A percentile compares a stretch with the other conserved stretches of the same genome.
These are phyloP conservation scores for Eupeodes latifasciatus DNA, from an alignment of 2,888 invertebrate species.

Conservation along the genomic window DNA sequence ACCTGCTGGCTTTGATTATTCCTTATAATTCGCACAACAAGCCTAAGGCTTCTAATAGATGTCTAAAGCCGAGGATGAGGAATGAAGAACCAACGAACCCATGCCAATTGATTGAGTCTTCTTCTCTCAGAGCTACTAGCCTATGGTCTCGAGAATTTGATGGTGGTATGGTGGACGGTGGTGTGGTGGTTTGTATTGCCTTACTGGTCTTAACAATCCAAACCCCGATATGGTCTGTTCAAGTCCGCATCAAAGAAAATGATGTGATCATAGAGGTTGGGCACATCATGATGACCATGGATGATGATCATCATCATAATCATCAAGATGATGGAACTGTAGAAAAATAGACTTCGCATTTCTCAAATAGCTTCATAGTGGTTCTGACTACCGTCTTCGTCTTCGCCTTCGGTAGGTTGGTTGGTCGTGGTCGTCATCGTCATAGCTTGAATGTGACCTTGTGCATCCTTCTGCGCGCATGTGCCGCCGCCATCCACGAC, in stretches of 20 bases:
- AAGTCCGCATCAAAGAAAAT: constrained; percentile 51
- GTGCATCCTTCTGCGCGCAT: constrained; percentile 58
- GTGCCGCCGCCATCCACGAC: not conserved
- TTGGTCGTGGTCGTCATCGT: constrained; percentile 3
- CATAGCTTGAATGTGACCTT: constrained; percentile 67
- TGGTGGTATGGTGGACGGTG: constrained; percentile 18
- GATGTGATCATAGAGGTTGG: constrained; percentile 67
- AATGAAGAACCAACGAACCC: constrained; percentile 3
- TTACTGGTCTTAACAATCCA: constrained; percentile 48
- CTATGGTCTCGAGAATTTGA: not conserved
- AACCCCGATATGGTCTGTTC: constrained; percentile 67
- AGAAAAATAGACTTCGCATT: constrained; percentile 45
- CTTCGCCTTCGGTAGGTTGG: not conserved
- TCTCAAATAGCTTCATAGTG: constrained; percentile 53
- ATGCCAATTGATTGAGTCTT: constrained; percentile 72
- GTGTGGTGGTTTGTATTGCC: constrained; percentile 11
- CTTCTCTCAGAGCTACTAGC: constrained; percentile 51
- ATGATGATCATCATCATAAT: constrained; percentile 20
- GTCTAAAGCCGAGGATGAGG: constrained; percentile 2
- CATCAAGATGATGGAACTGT: constrained; percentile 40
- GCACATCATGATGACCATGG: constrained; percentile 31
- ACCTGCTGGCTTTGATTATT: constrained; percentile 71
- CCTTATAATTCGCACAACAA: constrained; percentile 55
- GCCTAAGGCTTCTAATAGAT: constrained; percentile 64
- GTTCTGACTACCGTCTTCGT: constrained; percentile 59